Evolutionary conservation across 2,888 invertebrate species (phyloP), one percentile per base, ranked within the genome.

Genomic region (Folsomia manolachei): DNA sequence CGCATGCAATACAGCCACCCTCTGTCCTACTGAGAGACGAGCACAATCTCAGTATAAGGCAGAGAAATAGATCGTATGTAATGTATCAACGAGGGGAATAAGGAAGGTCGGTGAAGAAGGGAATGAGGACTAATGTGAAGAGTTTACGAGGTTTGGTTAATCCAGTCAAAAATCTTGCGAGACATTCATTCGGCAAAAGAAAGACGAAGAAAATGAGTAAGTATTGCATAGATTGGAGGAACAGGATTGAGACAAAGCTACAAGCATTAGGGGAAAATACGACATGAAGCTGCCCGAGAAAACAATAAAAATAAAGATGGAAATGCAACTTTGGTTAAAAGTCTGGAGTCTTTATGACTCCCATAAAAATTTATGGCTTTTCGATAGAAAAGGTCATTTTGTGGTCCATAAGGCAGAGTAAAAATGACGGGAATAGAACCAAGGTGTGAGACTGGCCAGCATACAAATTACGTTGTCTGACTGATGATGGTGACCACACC

Each of bases 281-380:
- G 51, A 25, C n/a, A 63, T 7, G 23, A 9, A 23, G 23, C 39
- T 19, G 39, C 39, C 21, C 19, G 51, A 27, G 39, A 19, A 23
- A 27, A 27, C 51, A 61, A 69, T 69, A 61, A 61, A 61, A 61
- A 69, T 69, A 25, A 56, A 56, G 68, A 60, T 60, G 61, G 68
- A 56, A 62, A 27, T 56, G 56, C 19, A 52, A 67, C 52, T 67
- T 67, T 67, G 56, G 67, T 67, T 67, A 67, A 67, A 67, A 56
- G 67, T 67, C 67, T 67, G 67, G 67, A 56, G 26, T 69, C 69
- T 77, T 80, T 80, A 79, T 76, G 71, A 74, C 72, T 71, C 76
- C 75, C 77, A 78, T 79, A 79, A 80, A 80, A 80, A 79, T 80
- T 80, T 80, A 80, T 79, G 72, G 74, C 67, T 80, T 79, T 80